phyloP scores from a whole-genome alignment of 2,888 invertebrate genomes.

The Lepidocyrtoides sp. region DNA sequence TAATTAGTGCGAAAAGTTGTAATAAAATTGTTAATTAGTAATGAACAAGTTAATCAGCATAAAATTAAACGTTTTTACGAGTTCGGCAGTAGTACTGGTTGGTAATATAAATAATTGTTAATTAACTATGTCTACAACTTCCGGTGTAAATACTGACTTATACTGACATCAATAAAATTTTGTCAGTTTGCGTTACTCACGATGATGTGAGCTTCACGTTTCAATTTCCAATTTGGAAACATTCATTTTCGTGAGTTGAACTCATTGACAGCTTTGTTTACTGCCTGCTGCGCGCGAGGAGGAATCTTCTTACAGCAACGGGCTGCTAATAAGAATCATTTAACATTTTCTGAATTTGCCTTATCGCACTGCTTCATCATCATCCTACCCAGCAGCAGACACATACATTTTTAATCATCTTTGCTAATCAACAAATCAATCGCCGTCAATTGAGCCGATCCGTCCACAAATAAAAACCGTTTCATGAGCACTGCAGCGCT shows the following conservation, averaged over 20 bases:
- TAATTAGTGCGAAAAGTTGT: conserved; percentile 14
- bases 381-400: background rate
- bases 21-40: background rate
- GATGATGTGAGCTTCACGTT: too few species aligned
- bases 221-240: too few species aligned
- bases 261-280: conserved; percentile 3
- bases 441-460: conserved; percentile 31
- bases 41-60: too few species aligned
- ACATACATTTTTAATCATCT: background rate
- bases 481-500: background rate
- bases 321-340: conserved; percentile 19
- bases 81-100: too few species aligned
- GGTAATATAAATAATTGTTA: too few species aligned
- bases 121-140: too few species aligned
- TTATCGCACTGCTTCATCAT: background rate
- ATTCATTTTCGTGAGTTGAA: too few species aligned
- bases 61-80: too few species aligned
- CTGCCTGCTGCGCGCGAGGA: background rate
- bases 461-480: background rate
- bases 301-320: background rate
- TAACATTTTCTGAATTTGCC: background rate
- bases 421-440: conserved; percentile 32
- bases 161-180: too few species aligned
- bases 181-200: too few species aligned
- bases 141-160: too few species aligned